Evolutionary conservation across 30 jellyfish, hydroid and myxozoan species (phyloP), one percentile per base, ranked within the genome.

Genomic region (Aurelia coerulea): DNA sequence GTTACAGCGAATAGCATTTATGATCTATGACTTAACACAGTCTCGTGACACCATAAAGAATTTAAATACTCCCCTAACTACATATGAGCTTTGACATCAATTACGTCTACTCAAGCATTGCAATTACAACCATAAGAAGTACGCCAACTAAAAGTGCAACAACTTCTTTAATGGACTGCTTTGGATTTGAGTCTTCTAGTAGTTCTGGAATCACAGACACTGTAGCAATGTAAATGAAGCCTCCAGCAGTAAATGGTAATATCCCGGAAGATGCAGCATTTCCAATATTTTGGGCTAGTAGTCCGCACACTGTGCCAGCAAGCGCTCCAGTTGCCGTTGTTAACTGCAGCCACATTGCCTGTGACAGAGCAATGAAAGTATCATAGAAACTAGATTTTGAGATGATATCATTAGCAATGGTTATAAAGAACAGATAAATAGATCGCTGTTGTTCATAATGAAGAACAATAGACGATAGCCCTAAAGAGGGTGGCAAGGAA

Each of bases 321-420:
- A 88, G 90, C 12, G 99, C 99, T 8, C 99, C 99, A 3, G 92
- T 80, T 4, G 99, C 99, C 18, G 99, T 94, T 29, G 78, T 80
- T 13, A 94, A 91, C 86, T 94, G 99, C 15, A 94, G 88, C 97
- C 92, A 77, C 97, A 89, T 89, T 46, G 99, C 99, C 99, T 94
- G 68, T 2, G 54, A 67, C 50, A 31, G 39, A 10, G 31, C 49
- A 79, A 64, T 31, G 42, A 4, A 68, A 7, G 31, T 7, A 13
- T 62, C 10, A 11, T 62, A 10, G 72, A 62, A 62, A 29, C 15
- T 10, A n/a, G 34, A 6, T 62, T 14, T n/a, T 29, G 35, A 62
- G 35, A 62, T n/a, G 72, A 62, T 29, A n/a, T 1, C 34, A 8
- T 10, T n/a, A 62, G 13, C 31, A 0, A 17, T 62, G 10, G 35